Base-by-base conservation (phyloP, 1,140 invertebrate genomes). In the Cecropterus lyciades region DNA sequence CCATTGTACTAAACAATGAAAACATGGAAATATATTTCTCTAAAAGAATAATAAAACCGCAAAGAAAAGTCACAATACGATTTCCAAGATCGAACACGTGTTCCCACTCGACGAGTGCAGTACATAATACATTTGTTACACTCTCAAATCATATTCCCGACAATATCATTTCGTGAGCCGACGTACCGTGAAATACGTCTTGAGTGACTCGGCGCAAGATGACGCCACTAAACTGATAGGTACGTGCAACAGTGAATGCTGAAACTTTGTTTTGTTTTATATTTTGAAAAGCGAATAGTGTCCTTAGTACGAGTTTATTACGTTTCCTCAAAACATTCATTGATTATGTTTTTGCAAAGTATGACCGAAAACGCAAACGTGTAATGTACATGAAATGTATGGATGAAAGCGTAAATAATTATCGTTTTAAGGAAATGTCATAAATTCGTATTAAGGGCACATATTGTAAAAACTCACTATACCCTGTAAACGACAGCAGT, bases 121-220 rank as follows among this genome's bases (percentile, higher is more conserved):
- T 72, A 79, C 77, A 81, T 80, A 80, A 85, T 83, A 87, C 82
- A 85, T 89, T 85, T 87, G 84, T 88, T 84, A 89, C 77, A 75
- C 65, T 74, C 80, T 77, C 79, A 80, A 84, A 89, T 91, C 87
- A 88, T 89, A 91, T 89, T 83, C 81, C 77, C 79, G 75, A 89
- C 84, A 89, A 89, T 89, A 91, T 91, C 89, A 91, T 91, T 88
- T 86, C 77, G 80, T 79, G 84, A 83, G 89, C 78, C 82, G 87
- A 91, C 86, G 87, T 91, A 87, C 82, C 88, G 87, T 91, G 88
- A 91, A 91, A 91, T 91, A 87, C 88, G 86, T 81, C 84, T 79
- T 87, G 89, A 91, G 82, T 91, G 89, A 91, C 87, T 91, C 86
- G 82, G 75, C 88, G 86, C 76, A 89, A 89, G 85, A 87, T 79